Percentiles rank a stretch among this genome's conserved stretches.
Conservation (phyloP, 2,797 vertebrate genomes). For the Rhadinocentrus ornatus region DNA sequence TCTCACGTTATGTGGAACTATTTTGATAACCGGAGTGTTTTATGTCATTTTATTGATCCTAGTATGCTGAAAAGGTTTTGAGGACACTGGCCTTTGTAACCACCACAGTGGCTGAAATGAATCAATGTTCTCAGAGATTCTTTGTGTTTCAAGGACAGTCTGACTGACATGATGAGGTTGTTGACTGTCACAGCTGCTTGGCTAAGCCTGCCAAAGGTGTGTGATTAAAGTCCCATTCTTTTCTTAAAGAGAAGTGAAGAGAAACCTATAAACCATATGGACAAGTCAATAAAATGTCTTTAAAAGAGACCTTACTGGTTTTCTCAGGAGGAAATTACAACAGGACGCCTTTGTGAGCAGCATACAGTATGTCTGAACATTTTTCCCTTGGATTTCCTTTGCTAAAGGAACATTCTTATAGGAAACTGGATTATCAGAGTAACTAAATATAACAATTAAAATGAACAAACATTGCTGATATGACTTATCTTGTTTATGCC, state of each 20-base stretch:
- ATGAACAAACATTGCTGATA: not conserved
- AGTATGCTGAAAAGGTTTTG: slow-evolving; percentile 35
- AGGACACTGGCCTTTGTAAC: slow-evolving; percentile 40
- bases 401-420: slow-evolving; percentile 21
- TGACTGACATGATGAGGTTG: slow-evolving; percentile 69
- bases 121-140: slow-evolving; percentile 70
- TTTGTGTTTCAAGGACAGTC: slow-evolving; percentile 78
- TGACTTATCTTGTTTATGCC: not conserved
- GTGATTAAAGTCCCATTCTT: slow-evolving; percentile 76
- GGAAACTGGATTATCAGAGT: not conserved
- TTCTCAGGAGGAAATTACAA: slow-evolving; percentile 46
- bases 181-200: slow-evolving; percentile 73
- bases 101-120: slow-evolving; percentile 56
- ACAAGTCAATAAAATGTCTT: slow-evolving; percentile 70
- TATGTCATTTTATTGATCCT: slow-evolving; percentile 41
- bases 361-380: slow-evolving; percentile 23
- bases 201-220: slow-evolving; percentile 61
- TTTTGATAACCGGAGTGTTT: slow-evolving; percentile 36
- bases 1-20: slow-evolving; percentile 29
- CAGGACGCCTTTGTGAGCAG: slow-evolving; percentile 48
- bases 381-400: slow-evolving; percentile 13
- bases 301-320: slow-evolving; percentile 54
- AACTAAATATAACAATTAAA: not conserved
- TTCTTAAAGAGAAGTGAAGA: slow-evolving; percentile 60
- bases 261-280: slow-evolving; percentile 74